These are phyloP conservation scores for Dicycla oo DNA, from an alignment of 2,888 invertebrate genomes.

Conservation along the genomic window DNA sequence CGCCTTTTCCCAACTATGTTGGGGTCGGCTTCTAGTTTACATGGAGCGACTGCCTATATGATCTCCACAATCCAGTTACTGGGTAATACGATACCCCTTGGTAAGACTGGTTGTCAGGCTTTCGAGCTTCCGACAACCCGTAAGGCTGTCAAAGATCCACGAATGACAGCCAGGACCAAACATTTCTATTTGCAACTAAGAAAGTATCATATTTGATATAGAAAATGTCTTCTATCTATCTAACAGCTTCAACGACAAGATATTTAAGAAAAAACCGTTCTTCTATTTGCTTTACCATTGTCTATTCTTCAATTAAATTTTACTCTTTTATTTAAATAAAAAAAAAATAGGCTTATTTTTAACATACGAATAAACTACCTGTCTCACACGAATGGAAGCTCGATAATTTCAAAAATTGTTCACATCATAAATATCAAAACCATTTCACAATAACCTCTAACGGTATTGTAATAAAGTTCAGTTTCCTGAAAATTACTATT, in stretches of 20 bases:
- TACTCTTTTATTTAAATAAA: background rate
- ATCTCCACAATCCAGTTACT: no score
- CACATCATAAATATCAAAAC: constrained; percentile 47
- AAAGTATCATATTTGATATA: background rate
- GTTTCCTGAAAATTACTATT: constrained; percentile 64
- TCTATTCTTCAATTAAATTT: background rate
- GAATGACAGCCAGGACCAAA: no score
- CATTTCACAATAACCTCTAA: constrained; percentile 57
- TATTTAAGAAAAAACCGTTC: background rate
- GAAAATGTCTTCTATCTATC: background rate
- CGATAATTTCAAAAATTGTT: constrained; percentile 48
- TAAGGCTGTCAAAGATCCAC: no score
- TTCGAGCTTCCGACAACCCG: no score
- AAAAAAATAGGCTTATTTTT: constrained; percentile 13
- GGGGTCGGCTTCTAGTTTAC: no score
- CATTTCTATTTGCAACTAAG: background rate
- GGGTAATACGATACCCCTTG: no score
- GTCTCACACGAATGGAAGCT: constrained; percentile 32
- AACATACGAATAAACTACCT: constrained; percentile 41
- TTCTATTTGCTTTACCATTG: background rate
- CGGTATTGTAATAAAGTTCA: constrained; percentile 65
- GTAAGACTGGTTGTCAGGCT: no score
- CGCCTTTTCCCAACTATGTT: no score
- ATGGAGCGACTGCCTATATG: no score
- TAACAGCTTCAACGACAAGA: background rate